phyloP scores from a whole-genome alignment of 2,888 invertebrate species.

The Apamea monoglypha region DNA sequence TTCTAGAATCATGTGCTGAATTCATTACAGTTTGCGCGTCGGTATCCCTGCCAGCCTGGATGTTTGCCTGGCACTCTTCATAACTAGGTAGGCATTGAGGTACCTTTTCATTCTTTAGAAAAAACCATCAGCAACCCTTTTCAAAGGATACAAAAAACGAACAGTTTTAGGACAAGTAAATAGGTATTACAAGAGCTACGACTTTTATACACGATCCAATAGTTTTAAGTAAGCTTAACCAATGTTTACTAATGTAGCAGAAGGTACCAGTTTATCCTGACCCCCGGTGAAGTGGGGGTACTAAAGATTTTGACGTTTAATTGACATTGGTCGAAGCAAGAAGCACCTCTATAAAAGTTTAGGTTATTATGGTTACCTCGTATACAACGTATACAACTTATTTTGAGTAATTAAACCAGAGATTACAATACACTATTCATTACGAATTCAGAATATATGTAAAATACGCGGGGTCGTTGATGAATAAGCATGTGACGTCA shows the following conservation, averaged over 20 bases:
- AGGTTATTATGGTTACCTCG: background rate
- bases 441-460: slow-evolving; percentile 33
- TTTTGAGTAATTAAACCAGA: slow-evolving; percentile 46
- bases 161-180: background rate
- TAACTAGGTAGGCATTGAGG: background rate
- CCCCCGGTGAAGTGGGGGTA: background rate
- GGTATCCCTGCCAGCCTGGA: too few species aligned
- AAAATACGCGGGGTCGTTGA: slow-evolving; percentile 3
- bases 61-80: background rate
- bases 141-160: background rate
- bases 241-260: background rate
- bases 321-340: too few species aligned
- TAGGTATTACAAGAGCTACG: slow-evolving; percentile 22
- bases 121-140: background rate
- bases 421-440: slow-evolving; percentile 21
- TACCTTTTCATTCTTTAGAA: background rate
- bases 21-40: too few species aligned
- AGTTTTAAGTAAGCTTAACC: slow-evolving; percentile 41
- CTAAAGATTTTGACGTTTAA: background rate
- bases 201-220: slow-evolving; percentile 26
- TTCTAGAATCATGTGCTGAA: too few species aligned
- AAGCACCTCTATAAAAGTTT: background rate
- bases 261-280: slow-evolving; percentile 13
- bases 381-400: slow-evolving; percentile 6
- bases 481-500: slow-evolving; percentile 7